phyloP scores from a whole-genome alignment of 2,888 invertebrate genomes.

The Parthenolecanium corni region DNA sequence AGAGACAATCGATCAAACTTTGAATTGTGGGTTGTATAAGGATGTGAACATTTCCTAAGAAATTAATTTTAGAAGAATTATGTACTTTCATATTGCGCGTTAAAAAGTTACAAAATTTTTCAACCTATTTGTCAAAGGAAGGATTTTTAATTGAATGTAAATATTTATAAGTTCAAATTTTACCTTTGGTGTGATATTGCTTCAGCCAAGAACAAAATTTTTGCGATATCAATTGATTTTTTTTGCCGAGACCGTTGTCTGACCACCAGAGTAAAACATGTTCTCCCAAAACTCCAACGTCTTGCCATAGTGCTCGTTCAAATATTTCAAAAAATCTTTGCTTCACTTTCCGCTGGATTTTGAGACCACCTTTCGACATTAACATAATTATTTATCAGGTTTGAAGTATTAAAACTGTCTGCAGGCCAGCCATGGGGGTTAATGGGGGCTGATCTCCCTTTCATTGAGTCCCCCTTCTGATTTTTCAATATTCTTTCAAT shows the following conservation, averaged over 20 bases:
- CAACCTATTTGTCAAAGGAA: no score
- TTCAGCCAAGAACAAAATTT: constrained; percentile 25
- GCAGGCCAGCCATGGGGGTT: no score
- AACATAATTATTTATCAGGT: neutral
- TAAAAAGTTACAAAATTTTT: no score
- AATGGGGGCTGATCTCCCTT: no score
- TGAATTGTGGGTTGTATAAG: constrained; percentile 58
- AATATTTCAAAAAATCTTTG: constrained; percentile 57
- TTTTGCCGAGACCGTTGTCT: constrained; percentile 42
- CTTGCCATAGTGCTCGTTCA: constrained; percentile 65
- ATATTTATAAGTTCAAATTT: neutral
- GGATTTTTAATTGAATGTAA: no score
- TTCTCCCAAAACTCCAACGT: constrained; percentile 66
- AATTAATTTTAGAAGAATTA: no score
- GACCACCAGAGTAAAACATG: constrained; percentile 79
- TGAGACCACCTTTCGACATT: constrained; percentile 45
- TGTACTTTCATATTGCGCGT: no score
- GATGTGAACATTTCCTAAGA: constrained; percentile 45
- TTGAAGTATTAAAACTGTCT: no score
- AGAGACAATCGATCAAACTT: constrained; percentile 63
- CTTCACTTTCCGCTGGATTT: constrained; percentile 49
- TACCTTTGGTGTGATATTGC: constrained; percentile 13
- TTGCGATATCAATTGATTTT: constrained; percentile 17
- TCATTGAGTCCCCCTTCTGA: no score
- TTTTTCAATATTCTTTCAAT: no score